A percentile compares a stretch with the other conserved stretches of the same genome.
phyloP scores from a whole-genome alignment of 2,113 vertebrate genomes.

The Channa argus region DNA sequence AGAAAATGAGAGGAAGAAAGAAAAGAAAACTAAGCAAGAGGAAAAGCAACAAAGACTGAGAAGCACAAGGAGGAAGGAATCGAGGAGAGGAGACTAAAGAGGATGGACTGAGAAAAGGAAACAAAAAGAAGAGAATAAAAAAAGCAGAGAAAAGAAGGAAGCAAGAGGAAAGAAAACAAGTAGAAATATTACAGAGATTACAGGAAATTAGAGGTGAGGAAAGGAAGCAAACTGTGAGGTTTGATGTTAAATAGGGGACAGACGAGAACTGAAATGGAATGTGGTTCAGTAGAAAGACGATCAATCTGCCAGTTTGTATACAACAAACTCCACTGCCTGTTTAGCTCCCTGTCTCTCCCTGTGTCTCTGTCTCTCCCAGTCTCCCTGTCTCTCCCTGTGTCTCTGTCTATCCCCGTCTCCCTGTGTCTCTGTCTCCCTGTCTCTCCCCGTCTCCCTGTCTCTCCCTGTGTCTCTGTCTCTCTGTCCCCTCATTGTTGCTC shows the following conservation, averaged over 20 bases:
- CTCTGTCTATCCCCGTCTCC: not conserved
- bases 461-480: not conserved
- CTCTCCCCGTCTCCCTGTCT: not conserved
- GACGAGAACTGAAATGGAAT: not conserved
- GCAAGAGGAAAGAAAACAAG: no score
- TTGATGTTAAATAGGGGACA: no score
- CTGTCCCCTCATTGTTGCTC: not conserved
- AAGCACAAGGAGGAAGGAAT: not conserved
- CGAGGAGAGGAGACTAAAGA: no score
- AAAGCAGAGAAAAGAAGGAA: no score
- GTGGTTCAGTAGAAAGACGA: not conserved
- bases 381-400: not conserved
- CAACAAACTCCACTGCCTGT: not conserved
- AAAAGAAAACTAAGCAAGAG: not conserved
- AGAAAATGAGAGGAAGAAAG: not conserved
- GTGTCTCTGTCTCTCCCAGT: not conserved
- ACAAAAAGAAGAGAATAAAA: no score
- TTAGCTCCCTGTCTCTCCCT: no score
- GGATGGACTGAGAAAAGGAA: no score
- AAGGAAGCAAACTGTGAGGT: no score
- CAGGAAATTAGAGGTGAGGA: no score
- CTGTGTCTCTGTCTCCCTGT: not conserved
- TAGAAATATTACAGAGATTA: no score
- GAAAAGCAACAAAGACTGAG: not conserved
- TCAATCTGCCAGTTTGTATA: constrained; percentile 3